Evolutionary conservation across 2,113 vertebrate genomes (phyloP).

Genomic region (Lathamus discolor): DNA sequence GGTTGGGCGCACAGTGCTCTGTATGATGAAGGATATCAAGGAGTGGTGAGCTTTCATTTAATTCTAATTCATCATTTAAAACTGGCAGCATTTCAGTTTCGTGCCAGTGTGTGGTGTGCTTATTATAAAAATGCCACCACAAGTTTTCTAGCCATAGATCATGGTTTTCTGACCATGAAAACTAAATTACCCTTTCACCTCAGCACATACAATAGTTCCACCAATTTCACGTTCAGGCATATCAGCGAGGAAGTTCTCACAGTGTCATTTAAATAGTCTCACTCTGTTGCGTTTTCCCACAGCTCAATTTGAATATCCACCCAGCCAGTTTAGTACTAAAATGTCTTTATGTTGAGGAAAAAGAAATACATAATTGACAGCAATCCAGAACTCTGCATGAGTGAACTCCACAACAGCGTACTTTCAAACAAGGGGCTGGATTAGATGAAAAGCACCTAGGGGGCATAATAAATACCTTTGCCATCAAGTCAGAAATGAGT

Average conservation of each 20-base stretch:
- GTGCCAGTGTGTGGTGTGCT: neutral
- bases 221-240: neutral
- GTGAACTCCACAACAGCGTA: neutral
- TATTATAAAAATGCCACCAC: neutral
- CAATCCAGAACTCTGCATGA: neutral
- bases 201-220: constrained; percentile 14
- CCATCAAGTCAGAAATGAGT: neutral
- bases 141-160: neutral
- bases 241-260: constrained; percentile 53
- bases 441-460: neutral
- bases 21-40: neutral
- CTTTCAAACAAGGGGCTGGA: neutral
- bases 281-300: constrained; percentile 58
- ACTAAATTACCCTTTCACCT: neutral
- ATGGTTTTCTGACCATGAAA: constrained; percentile 22
- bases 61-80: neutral
- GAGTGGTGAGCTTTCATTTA: neutral
- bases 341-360: neutral
- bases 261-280: constrained; percentile 42
- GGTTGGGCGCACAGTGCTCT: neutral
- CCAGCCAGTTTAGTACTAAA: neutral
- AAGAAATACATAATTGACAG: neutral
- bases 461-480: neutral
- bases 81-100: neutral
- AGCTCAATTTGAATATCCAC: neutral